These are phyloP conservation scores for Cheilinus undulatus DNA, from an alignment of 2,113 vertebrate genomes.

Conservation along the genomic window DNA sequence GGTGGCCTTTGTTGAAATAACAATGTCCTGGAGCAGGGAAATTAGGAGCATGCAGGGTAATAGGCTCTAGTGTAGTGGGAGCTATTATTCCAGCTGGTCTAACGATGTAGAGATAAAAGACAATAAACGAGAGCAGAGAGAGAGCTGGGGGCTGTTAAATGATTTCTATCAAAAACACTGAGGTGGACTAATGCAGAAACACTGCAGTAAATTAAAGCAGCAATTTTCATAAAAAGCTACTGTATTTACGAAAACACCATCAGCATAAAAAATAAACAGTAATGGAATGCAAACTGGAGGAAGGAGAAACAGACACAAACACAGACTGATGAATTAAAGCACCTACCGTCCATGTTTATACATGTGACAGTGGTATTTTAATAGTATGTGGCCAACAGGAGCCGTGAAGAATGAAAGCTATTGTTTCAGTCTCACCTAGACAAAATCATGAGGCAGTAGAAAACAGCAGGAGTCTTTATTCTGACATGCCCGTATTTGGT, in stretches of 20 bases:
- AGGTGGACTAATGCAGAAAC: constrained; percentile 15
- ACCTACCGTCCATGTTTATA: neutral
- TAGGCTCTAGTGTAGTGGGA: constrained; percentile 31
- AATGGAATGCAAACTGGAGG: neutral
- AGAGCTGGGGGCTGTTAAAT: neutral
- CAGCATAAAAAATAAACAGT: constrained; percentile 3
- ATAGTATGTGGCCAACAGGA: constrained; percentile 6
- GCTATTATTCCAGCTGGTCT: constrained; percentile 59
- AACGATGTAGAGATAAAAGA: constrained; percentile 21
- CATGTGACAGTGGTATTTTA: neutral
- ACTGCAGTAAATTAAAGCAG: neutral
- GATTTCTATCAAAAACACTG: constrained; percentile 18
- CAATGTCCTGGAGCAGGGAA: constrained; percentile 36
- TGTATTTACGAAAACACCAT: constrained; percentile 4
- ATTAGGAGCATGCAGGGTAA: constrained; percentile 38
- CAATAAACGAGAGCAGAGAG: neutral
- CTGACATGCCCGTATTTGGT: constrained; percentile 44
- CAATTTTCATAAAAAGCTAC: neutral
- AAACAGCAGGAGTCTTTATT: constrained; percentile 12
- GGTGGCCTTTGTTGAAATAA: constrained; percentile 47
- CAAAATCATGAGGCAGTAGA: constrained; percentile 12
- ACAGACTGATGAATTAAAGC: neutral
- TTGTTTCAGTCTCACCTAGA: constrained; percentile 16
- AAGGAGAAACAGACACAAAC: neutral
- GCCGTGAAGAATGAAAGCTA: constrained; percentile 10